Evolutionary conservation across 2,888 invertebrate species (phyloP).

Genomic region (Himalopsyche kuldschensis): DNA sequence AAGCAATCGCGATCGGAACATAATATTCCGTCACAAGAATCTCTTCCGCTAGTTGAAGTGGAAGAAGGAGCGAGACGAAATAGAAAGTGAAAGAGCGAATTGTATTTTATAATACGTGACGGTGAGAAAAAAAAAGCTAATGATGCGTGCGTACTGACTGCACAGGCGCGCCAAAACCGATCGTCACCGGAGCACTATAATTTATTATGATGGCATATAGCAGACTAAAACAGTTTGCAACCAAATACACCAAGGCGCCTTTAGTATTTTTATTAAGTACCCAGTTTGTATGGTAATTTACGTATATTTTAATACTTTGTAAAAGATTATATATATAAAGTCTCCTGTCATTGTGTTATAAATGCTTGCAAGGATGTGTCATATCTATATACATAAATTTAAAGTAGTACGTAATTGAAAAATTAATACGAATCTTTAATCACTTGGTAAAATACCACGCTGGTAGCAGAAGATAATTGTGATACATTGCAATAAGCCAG

Average conservation of each 20-base stretch:
- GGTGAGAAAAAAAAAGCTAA: slow-evolving; percentile 8
- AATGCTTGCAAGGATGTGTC: no score
- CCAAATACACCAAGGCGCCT: not conserved
- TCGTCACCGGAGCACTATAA: not conserved
- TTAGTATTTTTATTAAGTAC: not conserved
- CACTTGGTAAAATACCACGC: no score
- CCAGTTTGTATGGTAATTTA: no score
- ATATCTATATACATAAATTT: no score
- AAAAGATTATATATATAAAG: no score
- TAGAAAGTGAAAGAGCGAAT: slow-evolving; percentile 19
- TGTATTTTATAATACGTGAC: slow-evolving; percentile 14
- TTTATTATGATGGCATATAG: not conserved
- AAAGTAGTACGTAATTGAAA: no score
- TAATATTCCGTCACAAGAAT: not conserved
- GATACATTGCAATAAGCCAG: no score
- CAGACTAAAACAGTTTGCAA: not conserved
- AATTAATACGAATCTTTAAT: no score
- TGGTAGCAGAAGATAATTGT: no score
- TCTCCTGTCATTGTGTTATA: no score
- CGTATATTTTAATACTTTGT: no score
- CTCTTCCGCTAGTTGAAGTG: not conserved
- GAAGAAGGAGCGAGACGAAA: not conserved
- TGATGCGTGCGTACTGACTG: not conserved
- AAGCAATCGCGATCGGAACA: not conserved
- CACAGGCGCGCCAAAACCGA: not conserved